Percentiles rank a stretch among this genome's conserved stretches.
Conservation (phyloP, 2,888 invertebrate genomes). For the Drosophila peninsularis region DNA sequence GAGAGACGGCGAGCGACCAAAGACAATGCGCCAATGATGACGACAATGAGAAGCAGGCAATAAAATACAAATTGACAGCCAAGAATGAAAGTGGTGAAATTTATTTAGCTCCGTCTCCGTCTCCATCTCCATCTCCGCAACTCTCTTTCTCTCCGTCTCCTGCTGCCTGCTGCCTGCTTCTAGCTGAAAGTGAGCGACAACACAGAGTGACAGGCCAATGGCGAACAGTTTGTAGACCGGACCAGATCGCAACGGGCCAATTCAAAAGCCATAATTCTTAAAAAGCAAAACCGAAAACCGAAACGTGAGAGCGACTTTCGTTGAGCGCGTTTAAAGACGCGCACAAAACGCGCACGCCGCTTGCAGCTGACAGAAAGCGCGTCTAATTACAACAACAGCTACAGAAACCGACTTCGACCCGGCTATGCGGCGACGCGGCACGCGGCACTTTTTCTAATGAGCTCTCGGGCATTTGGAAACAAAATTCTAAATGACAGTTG, state of each 20-base stretch:
- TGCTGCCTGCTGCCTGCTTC: conserved; percentile 12
- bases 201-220: conserved; percentile 47
- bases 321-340: conserved; percentile 49
- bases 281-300: conserved; percentile 54
- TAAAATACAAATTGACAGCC: conserved; percentile 71
- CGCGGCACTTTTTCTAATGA: conserved; percentile 65
- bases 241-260: conserved; percentile 43
- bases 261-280: conserved; percentile 62
- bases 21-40: conserved; percentile 41
- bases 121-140: conserved; percentile 22
- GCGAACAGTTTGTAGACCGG: conserved; percentile 24
- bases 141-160: neutral
- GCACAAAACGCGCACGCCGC: conserved; percentile 34
- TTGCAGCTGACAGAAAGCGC: conserved; percentile 60
- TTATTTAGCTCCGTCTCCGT: conserved; percentile 45
- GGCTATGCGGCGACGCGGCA: conserved; percentile 25
- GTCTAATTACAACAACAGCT: conserved; percentile 51
- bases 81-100: conserved; percentile 75
- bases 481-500: conserved; percentile 56
- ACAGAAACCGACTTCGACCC: conserved; percentile 5
- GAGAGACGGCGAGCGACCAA: conserved; percentile 26
- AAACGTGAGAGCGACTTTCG: conserved; percentile 67
- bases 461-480: conserved; percentile 34
- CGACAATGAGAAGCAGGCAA: conserved; percentile 59
- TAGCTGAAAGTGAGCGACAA: conserved; percentile 64